These are phyloP conservation scores for Dicentrarchus labrax DNA, from an alignment of 2,113 vertebrate genomes.

Conservation along the genomic window DNA sequence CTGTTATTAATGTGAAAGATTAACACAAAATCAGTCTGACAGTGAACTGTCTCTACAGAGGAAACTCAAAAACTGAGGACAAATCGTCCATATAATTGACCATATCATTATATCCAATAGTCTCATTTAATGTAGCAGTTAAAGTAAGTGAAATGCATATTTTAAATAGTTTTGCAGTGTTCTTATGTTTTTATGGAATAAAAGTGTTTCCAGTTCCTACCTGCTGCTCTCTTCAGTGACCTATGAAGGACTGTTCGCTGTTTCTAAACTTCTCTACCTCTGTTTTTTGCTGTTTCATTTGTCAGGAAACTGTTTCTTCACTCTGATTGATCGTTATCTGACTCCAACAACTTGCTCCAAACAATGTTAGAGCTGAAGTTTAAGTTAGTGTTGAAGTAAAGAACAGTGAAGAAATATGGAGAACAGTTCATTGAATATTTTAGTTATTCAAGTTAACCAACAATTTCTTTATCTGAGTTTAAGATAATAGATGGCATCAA, in stretches of 20 bases:
- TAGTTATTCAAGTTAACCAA: no score
- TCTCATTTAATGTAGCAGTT: background rate
- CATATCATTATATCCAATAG: background rate
- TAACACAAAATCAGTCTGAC: background rate
- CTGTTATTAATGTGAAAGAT: background rate
- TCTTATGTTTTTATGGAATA: background rate
- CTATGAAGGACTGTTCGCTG: background rate
- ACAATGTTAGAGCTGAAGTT: no score
- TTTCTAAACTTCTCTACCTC: slow-evolving; percentile 8
- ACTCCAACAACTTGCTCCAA: no score
- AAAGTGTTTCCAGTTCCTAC: slow-evolving; percentile 32
- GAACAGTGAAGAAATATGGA: no score
- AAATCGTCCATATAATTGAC: background rate
- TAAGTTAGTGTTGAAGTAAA: no score
- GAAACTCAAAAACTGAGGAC: background rate
- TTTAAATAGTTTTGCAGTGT: background rate
- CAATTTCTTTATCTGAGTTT: no score
- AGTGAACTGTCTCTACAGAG: background rate
- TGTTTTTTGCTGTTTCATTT: slow-evolving; percentile 43
- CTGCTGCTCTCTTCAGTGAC: slow-evolving; percentile 38
- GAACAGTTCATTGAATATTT: no score
- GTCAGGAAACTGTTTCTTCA: slow-evolving; percentile 38
- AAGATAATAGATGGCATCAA: no score
- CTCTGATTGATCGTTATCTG: slow-evolving; percentile 13
- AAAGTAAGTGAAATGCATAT: background rate